These are phyloP conservation scores for Gortyna flavago DNA, from an alignment of 2,888 invertebrate species.

Conservation along the genomic window DNA sequence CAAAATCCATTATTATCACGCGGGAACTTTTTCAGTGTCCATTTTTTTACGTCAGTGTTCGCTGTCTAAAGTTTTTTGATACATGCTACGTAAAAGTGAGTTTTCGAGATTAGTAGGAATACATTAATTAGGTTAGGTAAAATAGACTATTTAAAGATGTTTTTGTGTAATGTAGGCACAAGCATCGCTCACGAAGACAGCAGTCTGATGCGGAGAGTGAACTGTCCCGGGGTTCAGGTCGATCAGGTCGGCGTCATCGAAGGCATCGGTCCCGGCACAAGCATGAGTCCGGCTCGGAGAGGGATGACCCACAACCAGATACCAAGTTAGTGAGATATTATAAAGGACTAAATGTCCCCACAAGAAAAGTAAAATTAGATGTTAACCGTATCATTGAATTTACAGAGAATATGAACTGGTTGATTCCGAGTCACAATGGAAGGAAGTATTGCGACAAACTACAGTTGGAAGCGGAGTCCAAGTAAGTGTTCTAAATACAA, in stretches of 20 bases:
- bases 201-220: slow-evolving; percentile 97
- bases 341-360: neutral
- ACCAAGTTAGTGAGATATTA: slow-evolving; percentile 79
- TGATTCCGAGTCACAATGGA: slow-evolving; percentile 97
- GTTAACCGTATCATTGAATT: slow-evolving; percentile 30
- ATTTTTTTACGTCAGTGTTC: slow-evolving; percentile 50
- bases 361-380: neutral
- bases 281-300: slow-evolving; percentile 93
- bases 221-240: slow-evolving; percentile 95
- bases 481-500: slow-evolving; percentile 71
- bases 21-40: slow-evolving; percentile 56
- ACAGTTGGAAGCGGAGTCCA: slow-evolving; percentile 88
- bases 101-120: slow-evolving; percentile 16
- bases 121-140: neutral
- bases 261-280: slow-evolving; percentile 94
- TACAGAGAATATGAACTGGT: slow-evolving; percentile 93
- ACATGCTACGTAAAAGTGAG: slow-evolving; percentile 20
- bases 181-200: slow-evolving; percentile 94
- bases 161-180: slow-evolving; percentile 88
- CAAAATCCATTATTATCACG: slow-evolving; percentile 60
- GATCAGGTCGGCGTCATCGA: slow-evolving; percentile 93
- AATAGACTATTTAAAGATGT: neutral
- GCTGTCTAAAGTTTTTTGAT: slow-evolving; percentile 52
- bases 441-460: slow-evolving; percentile 94
- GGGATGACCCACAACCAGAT: slow-evolving; percentile 91